These are phyloP conservation scores for Scolopax bukidnonensis DNA, from an alignment of 2,797 vertebrate genomes.

Conservation along the genomic window DNA sequence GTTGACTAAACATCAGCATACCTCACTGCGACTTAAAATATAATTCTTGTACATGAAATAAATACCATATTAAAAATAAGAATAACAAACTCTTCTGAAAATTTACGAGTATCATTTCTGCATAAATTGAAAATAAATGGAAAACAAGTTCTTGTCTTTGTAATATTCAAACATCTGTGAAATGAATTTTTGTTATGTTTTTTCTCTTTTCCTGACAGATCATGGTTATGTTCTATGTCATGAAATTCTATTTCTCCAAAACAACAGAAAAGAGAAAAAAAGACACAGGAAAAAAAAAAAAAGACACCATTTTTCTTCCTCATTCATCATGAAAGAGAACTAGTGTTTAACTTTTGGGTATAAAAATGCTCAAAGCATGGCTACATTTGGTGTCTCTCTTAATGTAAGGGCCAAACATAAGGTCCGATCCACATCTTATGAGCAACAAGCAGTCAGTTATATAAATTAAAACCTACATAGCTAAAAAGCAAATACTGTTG, in stretches of 20 bases:
- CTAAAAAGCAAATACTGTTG: not conserved
- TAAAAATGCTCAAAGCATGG: not conserved
- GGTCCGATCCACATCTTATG: not conserved
- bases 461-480: not conserved
- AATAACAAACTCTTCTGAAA: not conserved
- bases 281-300: not conserved
- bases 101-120: not conserved
- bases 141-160: not conserved
- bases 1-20: not conserved
- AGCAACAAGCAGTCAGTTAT: not conserved
- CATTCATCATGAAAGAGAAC: not conserved
- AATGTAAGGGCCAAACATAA: not conserved
- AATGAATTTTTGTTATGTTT: not conserved
- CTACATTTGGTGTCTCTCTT: not conserved
- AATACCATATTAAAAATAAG: not conserved
- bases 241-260: not conserved
- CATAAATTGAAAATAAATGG: not conserved
- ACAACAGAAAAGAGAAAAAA: not conserved
- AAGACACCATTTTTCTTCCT: not conserved
- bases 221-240: not conserved
- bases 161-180: not conserved
- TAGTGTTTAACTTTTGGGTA: not conserved
- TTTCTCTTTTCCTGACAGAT: not conserved
- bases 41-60: not conserved
- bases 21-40: not conserved